These are phyloP conservation scores for Danio albolineatus DNA, from an alignment of 2,797 vertebrate species.

Conservation along the genomic window DNA sequence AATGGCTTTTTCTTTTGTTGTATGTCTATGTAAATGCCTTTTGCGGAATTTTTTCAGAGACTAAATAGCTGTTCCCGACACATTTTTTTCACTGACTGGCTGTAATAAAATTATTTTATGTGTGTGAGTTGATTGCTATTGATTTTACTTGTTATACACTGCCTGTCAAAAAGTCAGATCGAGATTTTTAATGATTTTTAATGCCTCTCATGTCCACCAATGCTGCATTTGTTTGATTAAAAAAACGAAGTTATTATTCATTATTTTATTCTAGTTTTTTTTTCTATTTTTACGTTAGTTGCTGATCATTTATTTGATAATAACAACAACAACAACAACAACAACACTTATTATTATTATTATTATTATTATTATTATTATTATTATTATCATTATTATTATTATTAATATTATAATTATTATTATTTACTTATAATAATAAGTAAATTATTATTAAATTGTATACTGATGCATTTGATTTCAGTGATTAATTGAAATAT, in stretches of 20 bases:
- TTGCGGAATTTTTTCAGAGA: background rate
- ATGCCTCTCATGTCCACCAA: background rate
- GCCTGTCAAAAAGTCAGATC: background rate
- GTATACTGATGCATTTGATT: too few relatives aligned
- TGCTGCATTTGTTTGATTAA: background rate
- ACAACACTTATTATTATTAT: too few relatives aligned
- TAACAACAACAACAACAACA: too few relatives aligned
- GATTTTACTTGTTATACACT: background rate
- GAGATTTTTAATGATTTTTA: background rate
- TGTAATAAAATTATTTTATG: constrained; percentile 10
- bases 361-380: too few relatives aligned
- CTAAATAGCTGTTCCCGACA: background rate
- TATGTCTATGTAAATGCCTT: background rate
- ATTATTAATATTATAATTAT: too few relatives aligned
- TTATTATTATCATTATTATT: too few relatives aligned
- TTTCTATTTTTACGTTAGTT: too few relatives aligned
- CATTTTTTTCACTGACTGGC: background rate
- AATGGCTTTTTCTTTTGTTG: background rate
- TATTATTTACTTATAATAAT: too few relatives aligned
- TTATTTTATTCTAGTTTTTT: too few relatives aligned
- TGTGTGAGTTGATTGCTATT: constrained; percentile 6
- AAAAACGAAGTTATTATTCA: background rate
- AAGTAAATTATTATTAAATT: too few relatives aligned
- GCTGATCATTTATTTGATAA: too few relatives aligned
- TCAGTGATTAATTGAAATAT: too few relatives aligned